Base-by-base conservation (phyloP, 2,888 invertebrate species). In the Cenopis cana region DNA sequence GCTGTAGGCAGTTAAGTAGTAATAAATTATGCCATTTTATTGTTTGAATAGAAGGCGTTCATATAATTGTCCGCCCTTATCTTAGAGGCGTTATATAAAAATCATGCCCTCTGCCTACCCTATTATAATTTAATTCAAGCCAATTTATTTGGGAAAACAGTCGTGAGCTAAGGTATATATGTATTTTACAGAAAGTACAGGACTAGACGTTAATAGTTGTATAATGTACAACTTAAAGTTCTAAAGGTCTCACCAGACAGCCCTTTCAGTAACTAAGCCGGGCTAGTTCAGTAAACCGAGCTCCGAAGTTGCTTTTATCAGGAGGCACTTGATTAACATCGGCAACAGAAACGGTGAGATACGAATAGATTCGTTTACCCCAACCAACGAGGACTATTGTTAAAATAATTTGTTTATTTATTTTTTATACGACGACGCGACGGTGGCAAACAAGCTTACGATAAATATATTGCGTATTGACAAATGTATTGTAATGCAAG, bases 251-350 rank as follows among this genome's bases (percentile, higher is more conserved):
- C 54, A 14, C 20, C 2, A 55, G 29, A 9, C n/a, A 29, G 55
- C 14, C 55, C 24, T 29, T 55, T 29, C 24, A 55, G 46, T 29
- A 5, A 14, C 55, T n/a, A 29, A n/a, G 8, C 14, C n/a, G 2
- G 29, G 29, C 14, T 55, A 29, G 29, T 55, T 55, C 2, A 55
- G 29, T 55, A 29, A 55, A 29, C 55, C 29, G 20, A 55, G 55
- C 55, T 29, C n/a, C 29, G 11, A 55, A 29, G 14, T 55, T 55
- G 55, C 55, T 55, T 54, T 55, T 29, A 55, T 55, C 29, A n/a
- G 55, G 55, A 55, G 52, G 55, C 55, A 55, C n/a, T 29, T 55
- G 29, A 55, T 55, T 55, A 55, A 29, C 55, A 55, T 29, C 55
- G n/a, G 12, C n/a, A n/a, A 14, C 29, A 29, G 55, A 29, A 55